phyloP scores from a whole-genome alignment of 2,797 vertebrate species.

The Ispidina picta region DNA sequence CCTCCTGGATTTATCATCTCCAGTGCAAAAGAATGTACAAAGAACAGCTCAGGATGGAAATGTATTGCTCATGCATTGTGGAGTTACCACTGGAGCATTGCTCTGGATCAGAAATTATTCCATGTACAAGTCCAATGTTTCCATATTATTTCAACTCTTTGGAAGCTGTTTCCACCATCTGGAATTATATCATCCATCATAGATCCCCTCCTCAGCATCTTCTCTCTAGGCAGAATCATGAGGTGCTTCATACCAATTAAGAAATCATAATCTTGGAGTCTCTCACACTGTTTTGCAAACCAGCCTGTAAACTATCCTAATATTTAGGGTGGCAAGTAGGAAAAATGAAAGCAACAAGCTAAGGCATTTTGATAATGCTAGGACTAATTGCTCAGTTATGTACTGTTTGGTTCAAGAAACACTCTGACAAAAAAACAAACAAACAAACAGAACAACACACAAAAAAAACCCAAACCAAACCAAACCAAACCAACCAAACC shows the following conservation, averaged over 20 bases:
- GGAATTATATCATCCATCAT: not conserved
- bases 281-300: constrained; percentile 30
- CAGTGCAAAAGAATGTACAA: not conserved
- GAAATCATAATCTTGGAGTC: not conserved
- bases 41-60: not conserved
- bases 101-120: not conserved
- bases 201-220: not conserved
- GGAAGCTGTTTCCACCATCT: constrained; percentile 18
- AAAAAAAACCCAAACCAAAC: not conserved
- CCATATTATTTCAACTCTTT: not conserved
- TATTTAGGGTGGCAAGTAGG: constrained; percentile 35
- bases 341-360: constrained; percentile 23
- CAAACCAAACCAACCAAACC: too few species aligned
- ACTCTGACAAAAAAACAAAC: not conserved
- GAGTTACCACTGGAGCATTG: not conserved
- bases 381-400: not conserved
- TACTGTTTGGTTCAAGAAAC: not conserved
- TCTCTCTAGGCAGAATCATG: not conserved
- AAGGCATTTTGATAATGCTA: constrained; percentile 14
- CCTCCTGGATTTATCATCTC: not conserved
- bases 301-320: constrained; percentile 49
- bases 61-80: not conserved
- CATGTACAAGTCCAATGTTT: not conserved
- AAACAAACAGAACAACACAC: not conserved
- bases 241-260: constrained; percentile 41